phyloP scores from a whole-genome alignment of 1,140 invertebrate genomes.

The Neotoxoptera formosana region DNA sequence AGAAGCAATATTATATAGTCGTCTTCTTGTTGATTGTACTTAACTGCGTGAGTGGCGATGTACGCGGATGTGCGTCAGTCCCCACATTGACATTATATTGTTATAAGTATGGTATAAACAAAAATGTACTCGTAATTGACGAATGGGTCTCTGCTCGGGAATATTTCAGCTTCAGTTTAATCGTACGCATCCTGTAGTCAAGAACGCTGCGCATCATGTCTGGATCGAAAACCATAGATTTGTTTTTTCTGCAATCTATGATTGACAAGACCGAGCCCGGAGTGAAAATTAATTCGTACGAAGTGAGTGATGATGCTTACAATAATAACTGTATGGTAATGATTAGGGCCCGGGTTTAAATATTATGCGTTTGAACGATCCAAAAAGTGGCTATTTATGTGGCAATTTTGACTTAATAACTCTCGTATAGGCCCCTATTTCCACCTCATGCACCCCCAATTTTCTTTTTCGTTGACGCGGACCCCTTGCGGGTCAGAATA shows the following conservation, averaged over 20 bases:
- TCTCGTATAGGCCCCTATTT: too few species aligned
- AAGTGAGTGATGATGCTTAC: slow-evolving; percentile 14
- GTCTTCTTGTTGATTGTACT: slow-evolving; percentile 14
- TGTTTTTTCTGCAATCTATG: slow-evolving; percentile 24
- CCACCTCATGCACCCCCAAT: too few species aligned
- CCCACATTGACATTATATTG: neutral
- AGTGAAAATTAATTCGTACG: slow-evolving; percentile 34
- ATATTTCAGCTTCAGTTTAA: slow-evolving; percentile 23
- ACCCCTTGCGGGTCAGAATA: too few species aligned
- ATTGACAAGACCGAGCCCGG: slow-evolving; percentile 33
- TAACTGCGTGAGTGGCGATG: neutral
- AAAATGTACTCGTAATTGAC: slow-evolving; percentile 46
- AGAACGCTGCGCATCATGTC: slow-evolving; percentile 13
- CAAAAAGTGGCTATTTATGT: too few species aligned
- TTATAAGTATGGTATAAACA: neutral
- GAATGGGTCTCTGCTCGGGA: neutral
- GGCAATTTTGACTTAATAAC: too few species aligned
- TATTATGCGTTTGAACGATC: too few species aligned
- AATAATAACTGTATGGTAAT: neutral
- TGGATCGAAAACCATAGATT: slow-evolving; percentile 26
- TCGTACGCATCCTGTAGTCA: slow-evolving; percentile 39
- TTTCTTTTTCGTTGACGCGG: too few species aligned
- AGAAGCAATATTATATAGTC: neutral
- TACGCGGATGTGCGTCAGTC: slow-evolving; percentile 33
- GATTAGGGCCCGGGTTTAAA: too few species aligned